A percentile compares a stretch with the other conserved stretches of the same genome.
Conservation (phyloP, 2,888 invertebrate genomes). For the Machimus atricapillus region DNA sequence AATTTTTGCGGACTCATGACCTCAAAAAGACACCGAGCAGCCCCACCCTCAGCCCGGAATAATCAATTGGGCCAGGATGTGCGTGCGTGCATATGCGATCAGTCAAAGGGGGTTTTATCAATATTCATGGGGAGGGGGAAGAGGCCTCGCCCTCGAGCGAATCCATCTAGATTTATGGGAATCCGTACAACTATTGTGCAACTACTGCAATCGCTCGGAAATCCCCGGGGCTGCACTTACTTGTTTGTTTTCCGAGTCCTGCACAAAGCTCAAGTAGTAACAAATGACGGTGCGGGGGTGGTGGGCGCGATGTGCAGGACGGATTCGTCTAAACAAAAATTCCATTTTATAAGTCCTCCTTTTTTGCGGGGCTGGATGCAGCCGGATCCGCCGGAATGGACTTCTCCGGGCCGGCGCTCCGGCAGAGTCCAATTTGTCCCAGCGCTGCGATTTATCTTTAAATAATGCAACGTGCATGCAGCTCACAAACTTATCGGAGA, state of each 20-base stretch:
- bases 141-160: not conserved
- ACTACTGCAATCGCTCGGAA: conserved; percentile 30
- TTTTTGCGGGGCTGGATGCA: not conserved
- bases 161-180: conserved; percentile 38
- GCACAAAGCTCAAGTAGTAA: conserved; percentile 21
- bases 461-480: conserved; percentile 35
- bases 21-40: not conserved
- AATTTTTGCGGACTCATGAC: conserved; percentile 10
- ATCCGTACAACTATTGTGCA: conserved; percentile 22
- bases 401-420: not conserved
- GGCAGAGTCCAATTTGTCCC: conserved; percentile 25
- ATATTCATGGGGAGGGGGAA: conserved; percentile 9
- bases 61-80: conserved; percentile 32
- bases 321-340: conserved; percentile 25
- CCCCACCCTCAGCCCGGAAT: not conserved
- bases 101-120: conserved; percentile 31
- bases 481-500: conserved; percentile 28
- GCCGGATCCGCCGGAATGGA: not conserved
- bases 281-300: not conserved
- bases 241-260: conserved; percentile 27
- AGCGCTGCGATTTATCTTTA: conserved; percentile 29
- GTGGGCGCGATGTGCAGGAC: not conserved
- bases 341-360: conserved; percentile 16
- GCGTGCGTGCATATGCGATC: conserved; percentile 24
- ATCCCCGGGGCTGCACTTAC: conserved; percentile 24